Base-by-base conservation (phyloP, 2,888 invertebrate genomes). In the Coenonympha glycerion region DNA sequence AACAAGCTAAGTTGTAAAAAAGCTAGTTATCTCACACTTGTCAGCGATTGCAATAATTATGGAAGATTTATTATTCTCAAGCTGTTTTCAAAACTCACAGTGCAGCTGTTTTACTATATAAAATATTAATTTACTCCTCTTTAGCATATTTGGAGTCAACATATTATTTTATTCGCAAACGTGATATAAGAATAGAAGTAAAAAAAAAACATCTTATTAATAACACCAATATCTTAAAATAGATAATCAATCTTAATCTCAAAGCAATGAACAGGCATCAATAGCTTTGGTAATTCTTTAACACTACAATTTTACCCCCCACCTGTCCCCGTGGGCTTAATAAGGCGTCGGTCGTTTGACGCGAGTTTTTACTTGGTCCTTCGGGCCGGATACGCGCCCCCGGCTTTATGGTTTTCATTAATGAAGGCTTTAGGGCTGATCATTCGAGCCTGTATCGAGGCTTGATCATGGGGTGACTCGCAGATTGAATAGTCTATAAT, bases 351-450 rank as follows among this genome's bases (percentile, higher is more conserved):
- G 71, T 71, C 73, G 74, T 76, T 77, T 70, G 70, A 76, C 71
- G 74, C 70, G 71, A 68, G 65, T 76, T 79, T 79, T 77, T 73
- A 71, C 64, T 61, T 67, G 68, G 69, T 69, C 67, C 67, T 73
- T 66, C 67, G 68, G 65, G 69, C 73, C 74, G 76, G 75, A 76
- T 71, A 61, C 66, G 61, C 68, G 68, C 74, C 73, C 76, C 74
- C 63, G 62, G 62, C 59, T 80, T 79, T 76, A 79, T 75, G 80
- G 78, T 76, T 77, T 79, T 76, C 81, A 81, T 84, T 84, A 84
- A 82, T 80, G 82, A 82, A 79, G 79, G 81, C 85, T 75, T 66
- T 73, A 65, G 76, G 82, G 78, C 81, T 75, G 83, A 83, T 82
- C 80, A 75, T 76, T 77, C 73, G 71, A 72, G 70, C 68, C 74